Conservation (phyloP, 2,797 vertebrate genomes). For the Malurus splendens region DNA sequence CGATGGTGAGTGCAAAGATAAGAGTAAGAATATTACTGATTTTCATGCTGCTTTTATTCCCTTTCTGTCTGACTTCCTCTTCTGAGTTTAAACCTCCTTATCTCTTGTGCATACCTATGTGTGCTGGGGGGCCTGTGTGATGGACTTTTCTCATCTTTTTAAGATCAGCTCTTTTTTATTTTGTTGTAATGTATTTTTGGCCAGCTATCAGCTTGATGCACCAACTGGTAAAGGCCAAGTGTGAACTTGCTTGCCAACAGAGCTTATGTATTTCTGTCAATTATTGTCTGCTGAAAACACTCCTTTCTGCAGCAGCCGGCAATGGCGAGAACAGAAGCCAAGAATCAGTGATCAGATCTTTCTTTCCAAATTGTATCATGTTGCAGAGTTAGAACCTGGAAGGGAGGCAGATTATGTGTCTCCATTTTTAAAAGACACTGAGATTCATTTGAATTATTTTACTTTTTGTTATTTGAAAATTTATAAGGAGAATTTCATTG, state of each 20-base stretch:
- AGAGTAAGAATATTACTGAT: not conserved
- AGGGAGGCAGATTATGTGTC: not conserved
- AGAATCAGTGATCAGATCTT: conserved; percentile 30
- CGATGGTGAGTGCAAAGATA: not conserved
- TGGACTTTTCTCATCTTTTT: not conserved
- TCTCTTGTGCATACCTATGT: rapidly evolving
- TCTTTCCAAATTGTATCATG: conserved; percentile 32
- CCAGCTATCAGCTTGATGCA: conserved; percentile 34
- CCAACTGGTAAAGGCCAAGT: conserved; percentile 56
- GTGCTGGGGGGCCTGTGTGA: rapidly evolving
- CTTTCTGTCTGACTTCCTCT: not conserved
- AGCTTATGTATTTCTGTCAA: conserved; percentile 48
- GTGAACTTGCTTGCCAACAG: conserved; percentile 22
- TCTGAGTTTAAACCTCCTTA: not conserved
- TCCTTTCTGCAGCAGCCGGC: conserved; percentile 43
- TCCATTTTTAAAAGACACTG: not conserved
- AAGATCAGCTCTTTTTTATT: not conserved
- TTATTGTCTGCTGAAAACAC: conserved; percentile 45
- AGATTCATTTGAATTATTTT: not conserved
- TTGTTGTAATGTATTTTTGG: conserved; percentile 29
- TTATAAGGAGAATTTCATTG: not conserved
- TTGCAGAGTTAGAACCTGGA: conserved; percentile 16
- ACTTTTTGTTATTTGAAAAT: not conserved
- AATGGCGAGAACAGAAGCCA: conserved; percentile 21
- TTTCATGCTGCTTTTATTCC: not conserved